Conservation (phyloP, 2,888 invertebrate species). For the Drosophila algonquin region DNA sequence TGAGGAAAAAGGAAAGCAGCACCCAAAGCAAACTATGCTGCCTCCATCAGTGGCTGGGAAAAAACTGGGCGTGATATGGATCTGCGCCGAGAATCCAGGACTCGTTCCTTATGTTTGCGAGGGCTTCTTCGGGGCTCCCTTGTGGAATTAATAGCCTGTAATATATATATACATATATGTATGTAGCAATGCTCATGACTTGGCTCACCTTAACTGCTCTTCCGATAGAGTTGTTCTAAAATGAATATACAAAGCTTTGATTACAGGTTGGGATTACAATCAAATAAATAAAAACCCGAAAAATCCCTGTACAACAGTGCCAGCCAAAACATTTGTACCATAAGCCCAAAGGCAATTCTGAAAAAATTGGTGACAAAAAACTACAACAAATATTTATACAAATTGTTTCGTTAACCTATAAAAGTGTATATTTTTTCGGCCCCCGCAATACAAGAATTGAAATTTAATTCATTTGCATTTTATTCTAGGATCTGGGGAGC, state of each 20-base stretch:
- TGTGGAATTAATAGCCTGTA: slow-evolving; percentile 6
- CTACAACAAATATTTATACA: slow-evolving; percentile 18
- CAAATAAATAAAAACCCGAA: not conserved
- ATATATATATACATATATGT: too few species aligned
- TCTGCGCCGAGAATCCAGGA: not conserved
- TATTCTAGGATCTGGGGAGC: slow-evolving; percentile 45
- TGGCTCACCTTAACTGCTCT: slow-evolving; percentile 41
- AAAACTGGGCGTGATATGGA: not conserved
- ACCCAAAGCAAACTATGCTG: slow-evolving; percentile 22
- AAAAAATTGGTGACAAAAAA: slow-evolving; percentile 1
- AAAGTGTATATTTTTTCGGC: not conserved
- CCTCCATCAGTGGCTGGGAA: slow-evolving; percentile 62
- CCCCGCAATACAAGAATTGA: slow-evolving; percentile 50
- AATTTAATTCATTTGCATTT: slow-evolving; percentile 69
- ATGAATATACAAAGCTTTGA: not conserved
- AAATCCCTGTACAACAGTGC: not conserved
- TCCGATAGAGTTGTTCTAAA: not conserved
- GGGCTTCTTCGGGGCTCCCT: slow-evolving; percentile 66
- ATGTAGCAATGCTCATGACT: slow-evolving; percentile 3
- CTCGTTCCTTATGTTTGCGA: slow-evolving; percentile 43
- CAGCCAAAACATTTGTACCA: not conserved
- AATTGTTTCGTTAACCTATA: slow-evolving; percentile 25
- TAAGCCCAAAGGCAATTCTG: not conserved
- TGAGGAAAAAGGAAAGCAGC: not conserved
- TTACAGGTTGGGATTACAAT: not conserved